Base-by-base conservation (phyloP, 1,140 invertebrate genomes). In the Dendroctonus ponderosae region DNA sequence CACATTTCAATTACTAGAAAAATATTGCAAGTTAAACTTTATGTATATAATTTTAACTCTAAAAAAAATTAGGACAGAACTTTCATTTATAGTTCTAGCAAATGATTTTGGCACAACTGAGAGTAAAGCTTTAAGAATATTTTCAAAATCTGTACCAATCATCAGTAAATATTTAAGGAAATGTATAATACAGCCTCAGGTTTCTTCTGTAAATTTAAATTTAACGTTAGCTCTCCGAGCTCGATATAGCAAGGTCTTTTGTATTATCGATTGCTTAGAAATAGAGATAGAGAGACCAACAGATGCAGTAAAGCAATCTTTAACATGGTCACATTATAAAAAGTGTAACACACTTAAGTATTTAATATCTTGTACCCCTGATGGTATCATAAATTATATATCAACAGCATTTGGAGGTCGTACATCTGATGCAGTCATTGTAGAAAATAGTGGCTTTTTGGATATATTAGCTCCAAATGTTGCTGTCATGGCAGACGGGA, bases 291-390 rank as follows among this genome's bases (percentile, higher is more conserved):
- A 72, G 56, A 79, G 78, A 65, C 74, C 73, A n/a, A 49, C 12
- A 54, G 56, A 68, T 56, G 6, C 66, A 9, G n/a, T 72, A 37
- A 44, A 64, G 38, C 70, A 60, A 69, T 64, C 68, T 56, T 66
- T 62, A 44, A 79, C 75, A 2, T 79, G 78, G 75, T 79, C 74
- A 7, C 59, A 74, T 4, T 77, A 79, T 62, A 76, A 77, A 69
- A 68, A 71, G 43, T 74, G 70, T 62, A 80, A 80, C 67, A 80
- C 77, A 11, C 48, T 80, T 50, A 79, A 80, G 71, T 79, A 78
- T 73, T 68, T 79, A 15, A 74, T 80, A 54, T 76, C 75, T 37
- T 68, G 56, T 56, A 79, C 75, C 66, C 74, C 73, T 39, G 72
- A 79, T 68, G 77, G 79, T 4, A 66, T 79, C 7, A 73, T 79